phyloP scores from a whole-genome alignment of 2,797 vertebrate species.

The Myoxocephalus aenaeus region DNA sequence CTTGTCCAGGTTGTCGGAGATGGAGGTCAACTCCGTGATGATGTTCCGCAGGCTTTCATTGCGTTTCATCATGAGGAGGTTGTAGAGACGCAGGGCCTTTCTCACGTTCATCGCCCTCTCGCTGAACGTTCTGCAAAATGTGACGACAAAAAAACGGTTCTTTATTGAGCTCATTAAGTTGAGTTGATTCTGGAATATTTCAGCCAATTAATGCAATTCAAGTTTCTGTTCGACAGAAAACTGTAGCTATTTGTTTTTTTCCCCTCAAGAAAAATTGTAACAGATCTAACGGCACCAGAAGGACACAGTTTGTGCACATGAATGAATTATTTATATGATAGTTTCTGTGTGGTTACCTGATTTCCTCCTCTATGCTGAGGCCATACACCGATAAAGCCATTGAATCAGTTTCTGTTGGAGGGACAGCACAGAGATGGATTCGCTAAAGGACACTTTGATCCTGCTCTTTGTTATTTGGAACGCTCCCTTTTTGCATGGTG shows the following conservation, averaged over 20 bases:
- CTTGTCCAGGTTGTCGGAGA: constrained; percentile 67
- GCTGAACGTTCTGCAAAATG: constrained; percentile 57
- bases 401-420: constrained; percentile 53
- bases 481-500: neutral
- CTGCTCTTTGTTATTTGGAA: neutral
- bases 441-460: neutral
- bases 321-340: neutral
- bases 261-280: neutral
- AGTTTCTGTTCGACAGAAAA: neutral
- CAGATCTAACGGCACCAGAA: neutral
- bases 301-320: neutral
- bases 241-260: neutral
- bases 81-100: constrained; percentile 68
- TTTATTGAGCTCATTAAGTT: neutral
- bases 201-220: neutral
- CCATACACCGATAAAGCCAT: constrained; percentile 51
- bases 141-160: neutral
- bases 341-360: constrained; percentile 62
- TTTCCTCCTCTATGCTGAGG: constrained; percentile 63
- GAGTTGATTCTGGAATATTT: neutral
- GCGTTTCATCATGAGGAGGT: constrained; percentile 69
- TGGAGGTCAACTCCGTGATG: constrained; percentile 62
- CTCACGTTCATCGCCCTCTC: constrained; percentile 56
- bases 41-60: constrained; percentile 41
- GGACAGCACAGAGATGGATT: constrained; percentile 24